These are phyloP conservation scores for Meda fulgida DNA, from an alignment of 2,797 vertebrate genomes.

Conservation along the genomic window DNA sequence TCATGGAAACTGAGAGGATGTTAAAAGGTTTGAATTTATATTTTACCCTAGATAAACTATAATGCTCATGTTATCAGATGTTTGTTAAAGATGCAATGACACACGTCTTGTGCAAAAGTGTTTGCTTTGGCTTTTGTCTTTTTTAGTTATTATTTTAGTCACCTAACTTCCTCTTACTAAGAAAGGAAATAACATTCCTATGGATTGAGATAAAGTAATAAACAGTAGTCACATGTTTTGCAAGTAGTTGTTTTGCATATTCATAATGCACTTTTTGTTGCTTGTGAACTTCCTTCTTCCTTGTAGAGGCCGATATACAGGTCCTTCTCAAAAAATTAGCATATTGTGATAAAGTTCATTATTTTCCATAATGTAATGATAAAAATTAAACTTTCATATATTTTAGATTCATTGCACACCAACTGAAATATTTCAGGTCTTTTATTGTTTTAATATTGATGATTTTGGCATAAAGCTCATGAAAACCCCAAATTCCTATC, in stretches of 20 bases:
- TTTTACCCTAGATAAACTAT: not conserved
- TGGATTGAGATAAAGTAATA: conserved; percentile 27
- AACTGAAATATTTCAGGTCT: too few relatives aligned
- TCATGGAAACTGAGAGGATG: not conserved
- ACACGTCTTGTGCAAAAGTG: not conserved
- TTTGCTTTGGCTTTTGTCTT: not conserved
- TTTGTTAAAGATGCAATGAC: not conserved
- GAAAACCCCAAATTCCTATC: too few relatives aligned
- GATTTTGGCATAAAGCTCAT: too few relatives aligned
- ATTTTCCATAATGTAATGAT: too few relatives aligned
- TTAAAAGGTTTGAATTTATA: not conserved
- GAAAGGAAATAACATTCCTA: conserved; percentile 6
- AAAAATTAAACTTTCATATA: too few relatives aligned
- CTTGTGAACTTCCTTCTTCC: conserved; percentile 51
- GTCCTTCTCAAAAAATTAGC: too few relatives aligned
- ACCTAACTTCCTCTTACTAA: conserved; percentile 14
- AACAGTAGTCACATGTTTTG: conserved; percentile 24
- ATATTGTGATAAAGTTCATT: too few relatives aligned
- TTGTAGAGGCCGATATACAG: conserved; percentile 15
- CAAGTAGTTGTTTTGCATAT: conserved; percentile 49
- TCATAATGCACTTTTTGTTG: not conserved
- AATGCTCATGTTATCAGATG: not conserved
- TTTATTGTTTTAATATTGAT: too few relatives aligned
- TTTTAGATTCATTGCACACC: too few relatives aligned
- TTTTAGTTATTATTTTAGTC: not conserved